Base-by-base conservation (phyloP, 2,113 vertebrate species). In the Craseonycteris thonglongyai region DNA sequence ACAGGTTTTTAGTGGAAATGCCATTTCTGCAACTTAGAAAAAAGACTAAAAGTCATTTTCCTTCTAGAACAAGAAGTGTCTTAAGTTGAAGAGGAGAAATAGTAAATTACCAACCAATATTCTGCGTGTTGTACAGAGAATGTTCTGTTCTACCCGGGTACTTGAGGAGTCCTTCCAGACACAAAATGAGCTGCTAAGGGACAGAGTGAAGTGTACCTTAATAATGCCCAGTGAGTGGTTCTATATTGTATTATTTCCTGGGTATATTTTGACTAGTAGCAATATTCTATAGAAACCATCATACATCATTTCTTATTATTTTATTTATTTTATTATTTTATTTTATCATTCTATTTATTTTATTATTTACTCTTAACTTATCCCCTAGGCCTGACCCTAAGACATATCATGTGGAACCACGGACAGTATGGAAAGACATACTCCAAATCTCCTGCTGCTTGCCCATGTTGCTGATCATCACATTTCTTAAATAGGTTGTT, bases 401-500 rank as follows among this genome's bases (percentile, higher is more conserved):
- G 0, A 1, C 8, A 7, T 22, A 28, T 9, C 75, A 59, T 8
- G 0, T 14, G 59, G 24, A 54, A 22, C 13, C 54, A 7, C 21
- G 24, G 11, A 21, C 7, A 33, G 42, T 28, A 26, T 16, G 38
- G 56, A 65, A 87, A 59, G 47, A 5, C 4, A 19, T 3, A 58
- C 8, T 10, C 33, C 19, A 38, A 22, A 6, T 30, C 15, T 12
- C 26, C 2, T 6, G 22, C 19, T 9, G 18, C n/a, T 35, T 14
- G 28, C 19, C 21, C 7, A 0, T 8, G 8, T 24, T 4, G 7
- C 24, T 59, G 38, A 33, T 54, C 18, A 16, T n/a, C 13, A 0
- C 16, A 11, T 26, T 30, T 56, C 86, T 35, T 40, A 6, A 15
- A 54, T 51, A 59, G 18, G 18, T 58, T 61, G 30, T 19, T 88